Percentiles rank a stretch among this genome's conserved stretches.
phyloP scores from a whole-genome alignment of 2,888 invertebrate species.

The Netelia melanura region DNA sequence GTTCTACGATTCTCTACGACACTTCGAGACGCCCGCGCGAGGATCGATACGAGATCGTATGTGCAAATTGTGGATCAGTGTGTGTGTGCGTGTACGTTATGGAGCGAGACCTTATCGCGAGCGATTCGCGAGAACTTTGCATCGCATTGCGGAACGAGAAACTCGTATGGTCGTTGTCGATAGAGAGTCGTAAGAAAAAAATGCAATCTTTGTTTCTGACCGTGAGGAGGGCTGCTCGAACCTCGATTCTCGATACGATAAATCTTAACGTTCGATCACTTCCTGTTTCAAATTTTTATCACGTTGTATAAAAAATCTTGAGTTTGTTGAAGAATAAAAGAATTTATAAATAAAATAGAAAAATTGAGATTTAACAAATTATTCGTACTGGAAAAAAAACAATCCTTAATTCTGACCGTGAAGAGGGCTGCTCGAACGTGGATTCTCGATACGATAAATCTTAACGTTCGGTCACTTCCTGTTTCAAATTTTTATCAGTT shows the following conservation, averaged over 20 bases:
- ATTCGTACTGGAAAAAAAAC: conserved; percentile 5
- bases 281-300: not conserved
- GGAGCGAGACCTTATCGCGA: conserved; percentile 59
- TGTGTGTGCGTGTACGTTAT: conserved; percentile 50
- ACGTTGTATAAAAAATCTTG: not conserved
- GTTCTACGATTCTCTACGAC: conserved; percentile 52
- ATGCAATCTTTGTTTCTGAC: not conserved
- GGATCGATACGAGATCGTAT: conserved; percentile 36
- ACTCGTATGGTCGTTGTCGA: conserved; percentile 25
- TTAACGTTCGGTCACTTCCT: not conserved
- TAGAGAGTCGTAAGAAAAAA: conserved; percentile 21
- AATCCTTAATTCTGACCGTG: not conserved
- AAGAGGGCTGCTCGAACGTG: not conserved
- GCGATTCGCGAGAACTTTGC: conserved; percentile 43
- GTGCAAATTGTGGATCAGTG: no score
- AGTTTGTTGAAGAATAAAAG: no score
- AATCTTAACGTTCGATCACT: conserved; percentile 1
- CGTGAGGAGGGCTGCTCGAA: conserved; percentile 3
- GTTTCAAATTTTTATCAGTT: not conserved
- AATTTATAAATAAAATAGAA: no score
- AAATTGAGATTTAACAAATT: no score
- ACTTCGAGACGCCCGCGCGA: conserved; percentile 38
- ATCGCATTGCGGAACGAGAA: conserved; percentile 45
- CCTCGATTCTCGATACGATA: conserved; percentile 24
- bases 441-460: conserved; percentile 36